Evolutionary conservation across 1,140 invertebrate species (phyloP).

Genomic region (Pseudomyrmex concolor): DNA sequence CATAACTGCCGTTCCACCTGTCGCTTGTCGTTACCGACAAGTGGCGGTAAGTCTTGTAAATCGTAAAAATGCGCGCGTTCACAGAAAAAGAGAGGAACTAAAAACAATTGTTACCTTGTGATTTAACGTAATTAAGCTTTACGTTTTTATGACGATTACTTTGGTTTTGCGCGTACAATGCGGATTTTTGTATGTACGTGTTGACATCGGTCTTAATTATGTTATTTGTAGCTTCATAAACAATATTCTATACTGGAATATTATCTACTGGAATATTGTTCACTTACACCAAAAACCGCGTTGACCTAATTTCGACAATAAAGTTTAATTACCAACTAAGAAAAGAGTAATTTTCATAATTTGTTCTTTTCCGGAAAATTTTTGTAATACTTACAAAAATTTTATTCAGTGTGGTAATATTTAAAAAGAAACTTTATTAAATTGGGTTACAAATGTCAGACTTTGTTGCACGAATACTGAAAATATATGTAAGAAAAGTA

Average conservation of each 20-base stretch:
- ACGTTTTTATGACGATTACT: neutral
- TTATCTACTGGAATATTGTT: constrained; percentile 47
- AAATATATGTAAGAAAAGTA: neutral
- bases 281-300: neutral
- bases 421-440: neutral
- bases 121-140: constrained; percentile 15
- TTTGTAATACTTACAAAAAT: neutral
- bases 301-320: constrained; percentile 33
- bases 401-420: neutral
- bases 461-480: no score
- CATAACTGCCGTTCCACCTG: constrained; percentile 1
- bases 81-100: neutral
- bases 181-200: constrained; percentile 27
- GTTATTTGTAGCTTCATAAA: constrained; percentile 32
- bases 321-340: constrained; percentile 43
- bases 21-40: constrained; percentile 19
- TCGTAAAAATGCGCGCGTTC: neutral
- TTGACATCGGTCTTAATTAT: constrained; percentile 48
- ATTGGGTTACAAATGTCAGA: no score
- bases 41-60: neutral
- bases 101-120: constrained; percentile 16
- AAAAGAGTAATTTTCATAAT: constrained; percentile 34
- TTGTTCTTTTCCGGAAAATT: constrained; percentile 7
- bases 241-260: constrained; percentile 19
- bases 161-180: neutral